Conservation (phyloP, 2,797 vertebrate species). For the Taenioides sp. region DNA sequence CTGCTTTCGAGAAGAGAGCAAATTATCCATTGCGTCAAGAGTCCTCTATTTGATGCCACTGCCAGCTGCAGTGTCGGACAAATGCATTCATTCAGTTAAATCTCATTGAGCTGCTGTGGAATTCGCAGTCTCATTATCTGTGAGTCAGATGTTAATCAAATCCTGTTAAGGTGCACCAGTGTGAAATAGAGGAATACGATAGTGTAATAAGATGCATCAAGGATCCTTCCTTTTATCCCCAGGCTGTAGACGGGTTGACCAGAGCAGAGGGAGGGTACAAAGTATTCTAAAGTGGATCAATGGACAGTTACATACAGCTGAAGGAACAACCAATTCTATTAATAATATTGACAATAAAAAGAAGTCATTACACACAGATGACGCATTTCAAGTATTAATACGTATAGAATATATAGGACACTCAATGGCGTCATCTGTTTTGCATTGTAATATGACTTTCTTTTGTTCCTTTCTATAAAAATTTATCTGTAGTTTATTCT, state of each 20-base stretch:
- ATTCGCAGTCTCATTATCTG: constrained; percentile 33
- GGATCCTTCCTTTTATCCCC: constrained; percentile 24
- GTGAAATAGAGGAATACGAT: constrained; percentile 30
- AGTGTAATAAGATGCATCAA: constrained; percentile 35
- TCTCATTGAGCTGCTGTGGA: constrained; percentile 35
- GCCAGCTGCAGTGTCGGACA: constrained; percentile 25
- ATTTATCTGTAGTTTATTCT: not conserved
- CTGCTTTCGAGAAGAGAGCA: constrained; percentile 6
- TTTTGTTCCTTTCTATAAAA: not conserved
- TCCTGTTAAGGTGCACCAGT: constrained; percentile 26
- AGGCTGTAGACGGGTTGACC: constrained; percentile 31
- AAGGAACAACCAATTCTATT: not conserved
- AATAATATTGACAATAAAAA: too few species aligned
- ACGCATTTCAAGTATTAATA: not conserved
- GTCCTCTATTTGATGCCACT: constrained; percentile 20
- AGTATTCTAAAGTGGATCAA: not conserved
- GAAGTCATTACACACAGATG: not conserved
- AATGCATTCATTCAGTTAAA: constrained; percentile 30
- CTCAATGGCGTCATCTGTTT: not conserved
- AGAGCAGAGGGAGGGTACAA: not conserved
- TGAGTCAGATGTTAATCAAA: constrained; percentile 41
- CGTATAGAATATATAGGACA: not conserved
- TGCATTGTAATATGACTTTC: too few species aligned
- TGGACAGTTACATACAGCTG: not conserved
- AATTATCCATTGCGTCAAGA: constrained; percentile 19